phyloP scores from a whole-genome alignment of 2,888 invertebrate species.

The Andrena camellia region DNA sequence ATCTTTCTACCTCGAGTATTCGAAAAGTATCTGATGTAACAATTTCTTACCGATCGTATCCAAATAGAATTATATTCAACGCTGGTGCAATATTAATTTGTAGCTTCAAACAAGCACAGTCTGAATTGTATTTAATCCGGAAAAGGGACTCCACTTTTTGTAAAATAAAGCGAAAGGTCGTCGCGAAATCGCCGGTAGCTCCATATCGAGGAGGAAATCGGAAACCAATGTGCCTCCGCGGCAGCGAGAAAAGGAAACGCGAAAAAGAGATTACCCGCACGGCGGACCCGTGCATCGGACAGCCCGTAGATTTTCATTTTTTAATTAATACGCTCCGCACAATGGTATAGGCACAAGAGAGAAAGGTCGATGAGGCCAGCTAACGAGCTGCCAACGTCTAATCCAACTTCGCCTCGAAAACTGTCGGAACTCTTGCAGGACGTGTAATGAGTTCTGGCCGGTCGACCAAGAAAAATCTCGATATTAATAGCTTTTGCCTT shows the following conservation, averaged over 20 bases:
- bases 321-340: conserved; percentile 67
- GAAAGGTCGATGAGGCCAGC: conserved; percentile 63
- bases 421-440: conserved; percentile 71
- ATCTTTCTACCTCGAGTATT: no score
- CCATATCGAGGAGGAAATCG: conserved; percentile 66
- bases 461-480: conserved; percentile 60
- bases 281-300: conserved; percentile 47
- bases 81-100: conserved; percentile 22
- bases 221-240: conserved; percentile 68
- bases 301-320: conserved; percentile 67
- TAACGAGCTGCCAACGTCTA: conserved; percentile 74
- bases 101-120: not conserved
- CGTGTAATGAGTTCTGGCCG: conserved; percentile 71
- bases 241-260: conserved; percentile 16
- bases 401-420: conserved; percentile 72
- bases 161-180: conserved; percentile 15
- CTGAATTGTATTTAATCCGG: not conserved
- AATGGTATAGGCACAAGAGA: conserved; percentile 44
- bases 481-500: conserved; percentile 70
- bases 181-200: conserved; percentile 1
- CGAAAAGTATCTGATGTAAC: no score
- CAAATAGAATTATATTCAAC: not conserved
- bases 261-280: conserved; percentile 51
- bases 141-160: not conserved
- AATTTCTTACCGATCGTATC: no score